Evolutionary conservation across 2,113 vertebrate genomes (phyloP).

Genomic region (Paratilapia polleni): DNA sequence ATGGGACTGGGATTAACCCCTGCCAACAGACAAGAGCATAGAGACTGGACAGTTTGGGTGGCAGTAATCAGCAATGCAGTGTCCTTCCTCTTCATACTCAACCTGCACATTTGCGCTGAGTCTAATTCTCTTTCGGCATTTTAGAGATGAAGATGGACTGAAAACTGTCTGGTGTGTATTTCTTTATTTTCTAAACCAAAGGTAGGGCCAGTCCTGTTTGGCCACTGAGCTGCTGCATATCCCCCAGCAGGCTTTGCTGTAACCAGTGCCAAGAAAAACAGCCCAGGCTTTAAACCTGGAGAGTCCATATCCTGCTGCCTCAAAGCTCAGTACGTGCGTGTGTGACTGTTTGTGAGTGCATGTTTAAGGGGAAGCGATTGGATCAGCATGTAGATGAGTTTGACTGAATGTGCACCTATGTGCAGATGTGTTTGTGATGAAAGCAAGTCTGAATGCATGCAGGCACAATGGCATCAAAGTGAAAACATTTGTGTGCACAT

Average conservation of each 20-base stretch:
- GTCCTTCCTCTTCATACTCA: constrained; percentile 52
- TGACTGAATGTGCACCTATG: background rate
- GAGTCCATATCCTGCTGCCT: constrained; percentile 68
- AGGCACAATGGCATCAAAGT: background rate
- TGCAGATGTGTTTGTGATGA: background rate
- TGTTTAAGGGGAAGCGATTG: background rate
- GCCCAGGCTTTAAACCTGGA: constrained; percentile 55
- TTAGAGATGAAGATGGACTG: constrained; percentile 34
- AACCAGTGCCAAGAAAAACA: constrained; percentile 66
- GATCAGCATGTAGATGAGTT: constrained; percentile 7
- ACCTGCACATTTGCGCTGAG: background rate
- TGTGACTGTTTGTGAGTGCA: constrained; percentile 11
- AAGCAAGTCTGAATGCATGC: background rate
- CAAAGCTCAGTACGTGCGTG: background rate
- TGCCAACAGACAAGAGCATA: constrained; percentile 38
- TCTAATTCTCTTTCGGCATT: constrained; percentile 18
- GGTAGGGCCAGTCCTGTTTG: constrained; percentile 7
- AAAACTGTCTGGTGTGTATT: constrained; percentile 23
- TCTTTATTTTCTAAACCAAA: constrained; percentile 20
- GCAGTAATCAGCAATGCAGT: constrained; percentile 32
- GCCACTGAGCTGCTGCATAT: constrained; percentile 47
- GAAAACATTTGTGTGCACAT: background rate
- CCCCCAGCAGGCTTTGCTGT: constrained; percentile 56
- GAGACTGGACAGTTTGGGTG: constrained; percentile 10
- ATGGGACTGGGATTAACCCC: constrained; percentile 31